These are phyloP conservation scores for Micronycteris hirsuta DNA, from an alignment of 2,113 vertebrate genomes.

Conservation along the genomic window DNA sequence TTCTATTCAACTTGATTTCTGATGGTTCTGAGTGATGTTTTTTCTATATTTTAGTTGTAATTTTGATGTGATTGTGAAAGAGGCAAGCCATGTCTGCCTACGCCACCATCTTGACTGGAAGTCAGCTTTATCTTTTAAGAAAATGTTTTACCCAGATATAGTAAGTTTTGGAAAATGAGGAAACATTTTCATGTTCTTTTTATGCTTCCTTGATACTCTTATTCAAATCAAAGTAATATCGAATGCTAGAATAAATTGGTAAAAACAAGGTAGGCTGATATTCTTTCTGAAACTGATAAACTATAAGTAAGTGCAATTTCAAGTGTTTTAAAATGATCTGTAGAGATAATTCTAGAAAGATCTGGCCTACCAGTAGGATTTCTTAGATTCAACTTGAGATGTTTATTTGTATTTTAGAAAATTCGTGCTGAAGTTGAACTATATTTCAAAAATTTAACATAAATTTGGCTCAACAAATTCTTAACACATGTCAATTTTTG, in stretches of 20 bases:
- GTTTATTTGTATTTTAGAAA: conserved; percentile 16
- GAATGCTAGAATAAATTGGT: conserved; percentile 20
- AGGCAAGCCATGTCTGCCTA: too few species aligned
- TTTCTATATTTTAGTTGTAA: too few species aligned
- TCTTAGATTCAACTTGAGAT: conserved; percentile 35
- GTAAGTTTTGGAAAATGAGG: conserved; percentile 1
- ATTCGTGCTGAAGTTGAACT: background rate
- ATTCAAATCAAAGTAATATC: conserved; percentile 16
- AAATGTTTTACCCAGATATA: background rate
- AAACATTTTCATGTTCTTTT: conserved; percentile 18
- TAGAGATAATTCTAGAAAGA: background rate
- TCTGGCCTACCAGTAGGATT: background rate
- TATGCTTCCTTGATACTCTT: background rate
- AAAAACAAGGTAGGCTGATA: background rate
- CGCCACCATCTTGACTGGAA: too few species aligned
- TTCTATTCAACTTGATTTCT: too few species aligned
- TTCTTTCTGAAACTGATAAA: conserved; percentile 7
- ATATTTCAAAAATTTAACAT: background rate
- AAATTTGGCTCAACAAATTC: background rate
- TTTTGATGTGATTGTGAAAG: too few species aligned
- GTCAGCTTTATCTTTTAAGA: background rate
- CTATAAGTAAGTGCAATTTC: background rate
- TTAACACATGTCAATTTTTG: background rate
- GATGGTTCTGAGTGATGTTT: too few species aligned
- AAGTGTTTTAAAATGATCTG: conserved; percentile 11